Percentiles rank a stretch among this genome's conserved stretches.
Conservation (phyloP, 2,113 vertebrate genomes). For the Perca fluviatilis region DNA sequence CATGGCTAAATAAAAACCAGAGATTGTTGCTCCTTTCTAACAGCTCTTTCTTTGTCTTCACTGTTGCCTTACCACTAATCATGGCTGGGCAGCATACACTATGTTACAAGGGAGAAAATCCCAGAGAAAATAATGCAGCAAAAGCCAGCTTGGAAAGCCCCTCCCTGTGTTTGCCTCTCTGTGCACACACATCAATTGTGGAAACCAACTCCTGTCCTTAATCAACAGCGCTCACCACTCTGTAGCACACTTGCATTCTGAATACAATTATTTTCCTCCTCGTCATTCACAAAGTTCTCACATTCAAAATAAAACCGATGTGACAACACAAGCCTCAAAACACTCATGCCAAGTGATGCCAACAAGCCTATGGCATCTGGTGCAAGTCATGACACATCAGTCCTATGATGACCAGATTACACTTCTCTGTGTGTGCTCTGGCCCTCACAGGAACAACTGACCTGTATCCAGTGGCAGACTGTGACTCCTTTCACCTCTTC, state of each 20-base stretch:
- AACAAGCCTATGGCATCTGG: slow-evolving; percentile 70
- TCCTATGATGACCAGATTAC: slow-evolving; percentile 58
- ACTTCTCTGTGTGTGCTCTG: slow-evolving; percentile 33
- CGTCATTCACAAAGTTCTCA: slow-evolving; percentile 61
- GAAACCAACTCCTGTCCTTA: slow-evolving; percentile 61
- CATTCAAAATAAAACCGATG: slow-evolving; percentile 44
- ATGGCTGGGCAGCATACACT: slow-evolving; percentile 61
- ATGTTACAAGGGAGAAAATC: slow-evolving; percentile 67
- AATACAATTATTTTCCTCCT: slow-evolving; percentile 26
- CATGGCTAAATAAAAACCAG: slow-evolving; percentile 52
- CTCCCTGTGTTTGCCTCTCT: slow-evolving; percentile 74
- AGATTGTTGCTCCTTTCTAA: slow-evolving; percentile 60
- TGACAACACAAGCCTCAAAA: slow-evolving; percentile 57
- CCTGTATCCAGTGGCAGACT: slow-evolving; percentile 90
- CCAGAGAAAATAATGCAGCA: slow-evolving; percentile 79
- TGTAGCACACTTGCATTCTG: slow-evolving; percentile 32
- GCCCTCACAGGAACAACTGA: slow-evolving; percentile 88
- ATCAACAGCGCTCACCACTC: slow-evolving; percentile 50
- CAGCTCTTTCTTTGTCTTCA: slow-evolving; percentile 75
- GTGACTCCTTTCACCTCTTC: slow-evolving; percentile 86
- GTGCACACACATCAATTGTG: slow-evolving; percentile 58
- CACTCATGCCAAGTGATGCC: slow-evolving; percentile 55
- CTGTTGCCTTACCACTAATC: slow-evolving; percentile 70
- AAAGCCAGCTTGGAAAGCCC: slow-evolving; percentile 76
- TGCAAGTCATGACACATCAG: slow-evolving; percentile 80